Evolutionary conservation across 2,113 vertebrate genomes (phyloP), one percentile per base, ranked within the genome.

Genomic region (Pelusios castaneus): DNA sequence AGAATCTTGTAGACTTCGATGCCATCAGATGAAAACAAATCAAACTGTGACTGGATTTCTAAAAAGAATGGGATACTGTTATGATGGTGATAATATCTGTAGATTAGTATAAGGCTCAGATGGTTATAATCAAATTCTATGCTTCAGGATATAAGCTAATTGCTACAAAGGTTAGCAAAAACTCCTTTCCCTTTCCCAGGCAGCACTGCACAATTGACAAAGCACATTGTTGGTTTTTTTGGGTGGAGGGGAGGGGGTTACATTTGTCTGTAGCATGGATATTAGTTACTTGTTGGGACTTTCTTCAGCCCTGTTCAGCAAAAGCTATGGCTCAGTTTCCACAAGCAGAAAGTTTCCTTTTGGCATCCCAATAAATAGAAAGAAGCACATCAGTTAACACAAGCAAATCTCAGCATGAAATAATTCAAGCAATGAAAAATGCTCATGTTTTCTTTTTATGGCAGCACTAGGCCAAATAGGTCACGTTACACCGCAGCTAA

Each of bases 391-490:
- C 31, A 38, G 45, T 31, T n/a, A 79, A 81, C n/a, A 10, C 38
- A 51, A 17, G 24, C n/a, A 31, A 67, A 17, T 24, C 24, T 31
- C 41, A 34, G 27, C 51, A 85, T 52, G 60, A 83, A 51, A 31
- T 21, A 49, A 52, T 56, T 55, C 10, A 73, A 73, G 80, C 21
- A 34, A 58, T 49, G 17, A 34, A 75, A 75, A 76, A 25, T 4
- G 6, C 34, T 82, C 76, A 25, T 27, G 31, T 24, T 79, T 54
- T 94, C 63, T 84, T 25, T 93, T 91, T 89, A 80, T 81, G 85
- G 8, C 88, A 98, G 98, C 98, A 94, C 73, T 98, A 87, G 97
- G 97, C 63, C 95, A 96, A 86, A 98, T 98, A 70, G 98, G 98
- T 17, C 92, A 95, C 51, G 94, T 98, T 82, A 98, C 95, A 27